Evolutionary conservation across 2,113 vertebrate species (phyloP), one percentile per base, ranked within the genome.

Genomic region (Phylloscopus trochilus): DNA sequence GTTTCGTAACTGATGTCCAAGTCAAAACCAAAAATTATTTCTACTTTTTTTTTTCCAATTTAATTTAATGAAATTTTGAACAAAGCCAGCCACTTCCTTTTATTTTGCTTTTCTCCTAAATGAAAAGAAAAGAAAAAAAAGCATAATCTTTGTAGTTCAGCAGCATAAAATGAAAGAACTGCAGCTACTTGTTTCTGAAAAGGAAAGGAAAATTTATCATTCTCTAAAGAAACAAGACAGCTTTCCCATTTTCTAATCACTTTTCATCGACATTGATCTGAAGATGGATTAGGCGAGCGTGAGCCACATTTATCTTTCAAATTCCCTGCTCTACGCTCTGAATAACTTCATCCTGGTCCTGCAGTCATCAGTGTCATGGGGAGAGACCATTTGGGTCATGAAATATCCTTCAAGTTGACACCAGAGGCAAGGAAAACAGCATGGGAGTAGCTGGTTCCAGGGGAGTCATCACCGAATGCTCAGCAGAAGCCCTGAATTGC

Each of bases 201-300:
- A 67, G 43, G 52, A 69, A 88, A 89, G 60, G 55, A 75, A 85
- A 85, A 91, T 72, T 18, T 46, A 85, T 94, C 62, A 90, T 87
- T 79, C 75, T 90, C 22, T 83, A 64, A 85, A 70, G 70, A 49
- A 84, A 59, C 44, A 93, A 60, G 90, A 47, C 44, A 69, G 39
- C 67, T 90, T 85, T 92, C 55, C 63, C 51, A 69, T 93, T 95
- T 95, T 79, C 84, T 91, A 92, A 93, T 93, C 91, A 91, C 94
- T 95, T 91, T 79, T 89, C 53, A 60, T 89, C 2, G 5, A 46
- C 77, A 80, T 69, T 82, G 83, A 95, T 79, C 74, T 37, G 30
- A 69, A 82, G 91, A 92, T 86, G 82, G 75, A 90, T 92, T 91
- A 66, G 78, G 52, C 1, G 6, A 69, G n/a, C 1, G 0, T 70